Percentiles rank a stretch among this genome's conserved stretches.
Conservation (phyloP, 2,113 vertebrate species). For the Australoheros scitulus region DNA sequence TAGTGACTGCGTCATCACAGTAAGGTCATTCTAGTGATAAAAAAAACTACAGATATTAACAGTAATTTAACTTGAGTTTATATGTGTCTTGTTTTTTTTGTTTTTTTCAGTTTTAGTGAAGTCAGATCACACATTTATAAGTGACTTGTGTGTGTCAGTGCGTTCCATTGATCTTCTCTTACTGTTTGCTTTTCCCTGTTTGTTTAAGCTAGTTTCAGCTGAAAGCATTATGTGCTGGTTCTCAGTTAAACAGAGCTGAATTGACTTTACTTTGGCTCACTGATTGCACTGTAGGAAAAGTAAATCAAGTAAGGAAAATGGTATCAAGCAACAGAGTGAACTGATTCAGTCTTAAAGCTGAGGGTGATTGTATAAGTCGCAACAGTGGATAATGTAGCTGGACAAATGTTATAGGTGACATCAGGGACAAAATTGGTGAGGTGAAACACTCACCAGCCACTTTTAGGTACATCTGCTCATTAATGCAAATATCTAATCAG, state of each 20-base stretch:
- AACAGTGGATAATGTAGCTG: neutral
- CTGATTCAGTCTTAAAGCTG: constrained; percentile 22
- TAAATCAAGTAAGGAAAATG: constrained; percentile 27
- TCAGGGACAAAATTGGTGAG: neutral
- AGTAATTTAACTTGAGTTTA: neutral
- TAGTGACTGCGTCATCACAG: neutral
- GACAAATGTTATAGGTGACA: neutral
- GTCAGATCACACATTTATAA: neutral
- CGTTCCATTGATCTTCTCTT: constrained; percentile 25
- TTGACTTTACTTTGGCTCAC: constrained; percentile 24
- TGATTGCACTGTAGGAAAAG: constrained; percentile 19
- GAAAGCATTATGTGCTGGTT: constrained; percentile 36
- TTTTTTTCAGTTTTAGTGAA: neutral
- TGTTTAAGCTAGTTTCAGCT: constrained; percentile 62
- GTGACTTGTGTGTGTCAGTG: neutral
- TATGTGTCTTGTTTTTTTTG: neutral
- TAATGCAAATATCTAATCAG: neutral
- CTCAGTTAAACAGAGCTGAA: constrained; percentile 33
- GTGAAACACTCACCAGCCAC: neutral
- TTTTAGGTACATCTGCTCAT: no score
- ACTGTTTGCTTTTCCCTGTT: constrained; percentile 63
- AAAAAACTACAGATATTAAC: neutral
- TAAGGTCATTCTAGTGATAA: neutral
- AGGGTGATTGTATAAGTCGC: neutral
- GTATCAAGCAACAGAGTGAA: constrained; percentile 19